Base-by-base conservation (phyloP, 1,140 invertebrate genomes). In the Zophobas atratus region DNA sequence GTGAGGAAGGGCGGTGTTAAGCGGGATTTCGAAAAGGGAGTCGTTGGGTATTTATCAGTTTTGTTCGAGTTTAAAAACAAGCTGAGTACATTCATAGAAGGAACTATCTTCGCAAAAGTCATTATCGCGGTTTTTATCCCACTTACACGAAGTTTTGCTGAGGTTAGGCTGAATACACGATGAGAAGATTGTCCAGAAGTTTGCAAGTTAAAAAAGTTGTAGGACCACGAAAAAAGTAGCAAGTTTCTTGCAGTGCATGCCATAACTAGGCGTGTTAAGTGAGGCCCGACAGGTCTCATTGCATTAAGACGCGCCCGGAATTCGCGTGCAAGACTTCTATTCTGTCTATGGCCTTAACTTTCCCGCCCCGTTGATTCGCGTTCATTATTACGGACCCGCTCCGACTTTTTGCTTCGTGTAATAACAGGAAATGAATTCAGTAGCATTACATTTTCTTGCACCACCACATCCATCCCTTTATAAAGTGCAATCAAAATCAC, bases 321-420 rank as follows among this genome's bases (percentile, higher is more conserved):
- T 43, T 67, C 60, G 60, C 60, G 60, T 67, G 60, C 60, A 67
- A 67, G 60, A 43, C 39, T 67, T 43, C 60, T 67, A 67, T 67
- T 67, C 39, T 67, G 60, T 67, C 60, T 67, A 67, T 67, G 60
- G 60, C 39, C 60, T 67, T 67, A 67, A 67, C 60, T 67, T 67
- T 67, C 60, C 60, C 60, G 39, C 60, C 60, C 60, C 38, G 60
- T 67, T 67, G 60, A 67, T 67, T 60, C 56, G 56, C 56, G 56
- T 36, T 60, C 56, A 36, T 60, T 67, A 67, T 67, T 67, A 67
- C 60, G 39, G 43, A 67, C 38, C 39, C 60, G 60, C 60, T 43
- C 39, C n/a, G 60, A 67, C 60, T 67, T 67, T 67, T 67, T 67
- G 60, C 60, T 67, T 67, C 60, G 38, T 43, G 60, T 67, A 67